Conservation (phyloP, 2,797 vertebrate genomes). For the Lacerta bilineata region DNA sequence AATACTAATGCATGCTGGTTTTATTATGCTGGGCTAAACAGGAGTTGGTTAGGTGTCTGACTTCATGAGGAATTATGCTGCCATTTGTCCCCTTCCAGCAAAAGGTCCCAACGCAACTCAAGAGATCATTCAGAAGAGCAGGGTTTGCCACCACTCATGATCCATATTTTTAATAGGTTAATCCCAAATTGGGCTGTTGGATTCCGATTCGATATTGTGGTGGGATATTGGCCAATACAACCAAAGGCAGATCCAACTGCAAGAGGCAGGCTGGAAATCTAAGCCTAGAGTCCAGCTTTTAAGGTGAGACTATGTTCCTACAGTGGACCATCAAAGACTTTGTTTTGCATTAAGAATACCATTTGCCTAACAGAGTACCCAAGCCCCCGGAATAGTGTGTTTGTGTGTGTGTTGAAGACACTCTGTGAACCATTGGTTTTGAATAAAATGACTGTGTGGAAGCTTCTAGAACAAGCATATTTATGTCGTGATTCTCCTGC, state of each 20-base stretch:
- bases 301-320: background rate
- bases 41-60: background rate
- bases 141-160: background rate
- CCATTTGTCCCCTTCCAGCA: background rate
- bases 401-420: too few species aligned
- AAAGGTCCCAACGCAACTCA: background rate
- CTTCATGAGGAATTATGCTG: too few species aligned
- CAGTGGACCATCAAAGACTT: background rate
- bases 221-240: background rate
- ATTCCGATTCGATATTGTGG: background rate
- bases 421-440: background rate
- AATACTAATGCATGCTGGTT: background rate
- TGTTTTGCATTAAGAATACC: too few species aligned
- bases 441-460: background rate
- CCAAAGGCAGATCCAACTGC: background rate
- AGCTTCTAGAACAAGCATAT: background rate
- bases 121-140: background rate
- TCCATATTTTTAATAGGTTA: background rate
- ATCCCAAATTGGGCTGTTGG: background rate
- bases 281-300: too few species aligned
- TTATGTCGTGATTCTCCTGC: background rate
- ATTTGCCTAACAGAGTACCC: too few species aligned
- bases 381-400: too few species aligned
- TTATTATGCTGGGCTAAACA: background rate
- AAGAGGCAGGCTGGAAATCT: background rate